Evolutionary conservation across 1,140 invertebrate genomes (phyloP).

Genomic region (Drosophila jambulina): DNA sequence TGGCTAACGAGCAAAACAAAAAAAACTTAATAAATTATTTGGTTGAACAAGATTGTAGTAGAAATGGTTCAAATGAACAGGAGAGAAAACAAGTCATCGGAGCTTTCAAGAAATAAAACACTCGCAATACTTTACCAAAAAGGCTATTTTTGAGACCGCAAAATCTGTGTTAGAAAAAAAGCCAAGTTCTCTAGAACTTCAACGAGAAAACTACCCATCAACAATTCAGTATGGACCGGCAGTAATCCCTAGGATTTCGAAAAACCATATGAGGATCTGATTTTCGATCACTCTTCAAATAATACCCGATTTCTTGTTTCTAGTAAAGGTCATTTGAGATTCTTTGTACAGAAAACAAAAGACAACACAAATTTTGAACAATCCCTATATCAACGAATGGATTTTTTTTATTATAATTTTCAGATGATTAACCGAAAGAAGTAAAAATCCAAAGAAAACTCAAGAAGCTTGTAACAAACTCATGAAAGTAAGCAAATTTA

Average conservation of each 20-base stretch:
- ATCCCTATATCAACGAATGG: not conserved
- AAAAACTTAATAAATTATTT: slow-evolving; percentile 26
- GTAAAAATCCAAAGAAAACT: not conserved
- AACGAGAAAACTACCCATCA: too few species aligned
- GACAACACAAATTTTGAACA: not conserved
- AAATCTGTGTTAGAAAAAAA: not conserved
- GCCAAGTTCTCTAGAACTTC: not conserved
- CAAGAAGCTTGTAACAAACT: not conserved
- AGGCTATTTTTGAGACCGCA: not conserved
- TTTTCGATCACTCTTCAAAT: not conserved
- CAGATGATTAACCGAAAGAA: not conserved
- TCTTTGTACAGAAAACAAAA: not conserved
- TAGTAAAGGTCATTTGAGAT: not conserved
- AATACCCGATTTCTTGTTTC: not conserved
- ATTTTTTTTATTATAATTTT: not conserved
- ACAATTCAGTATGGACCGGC: too few species aligned
- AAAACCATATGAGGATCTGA: too few species aligned
- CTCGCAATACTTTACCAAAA: not conserved
- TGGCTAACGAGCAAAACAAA: slow-evolving; percentile 21
- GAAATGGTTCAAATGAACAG: not conserved
- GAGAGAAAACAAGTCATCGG: not conserved
- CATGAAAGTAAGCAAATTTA: not conserved
- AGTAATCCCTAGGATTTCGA: too few species aligned
- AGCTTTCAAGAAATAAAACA: not conserved
- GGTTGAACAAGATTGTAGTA: slow-evolving; percentile 11